Conservation (phyloP, 2,797 vertebrate species). For the Chaetophractus vellerosus region DNA sequence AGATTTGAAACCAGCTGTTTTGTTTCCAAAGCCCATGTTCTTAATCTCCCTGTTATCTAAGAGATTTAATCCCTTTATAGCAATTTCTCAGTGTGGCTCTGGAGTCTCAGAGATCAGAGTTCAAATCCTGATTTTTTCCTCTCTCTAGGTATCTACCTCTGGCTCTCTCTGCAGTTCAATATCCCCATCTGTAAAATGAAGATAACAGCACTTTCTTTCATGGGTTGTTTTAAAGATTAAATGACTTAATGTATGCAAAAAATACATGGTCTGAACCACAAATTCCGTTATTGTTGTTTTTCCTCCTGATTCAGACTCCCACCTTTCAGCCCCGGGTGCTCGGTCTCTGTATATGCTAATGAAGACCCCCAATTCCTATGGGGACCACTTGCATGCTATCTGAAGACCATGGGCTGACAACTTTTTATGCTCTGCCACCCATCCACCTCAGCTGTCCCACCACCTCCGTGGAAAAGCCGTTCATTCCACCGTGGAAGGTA, state of each 20-base stretch:
- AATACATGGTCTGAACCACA: neutral
- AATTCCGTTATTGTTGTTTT: neutral
- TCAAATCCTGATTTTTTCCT: neutral
- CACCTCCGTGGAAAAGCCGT: neutral
- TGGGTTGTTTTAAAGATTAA: neutral
- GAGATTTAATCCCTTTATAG: neutral
- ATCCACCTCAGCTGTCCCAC: neutral
- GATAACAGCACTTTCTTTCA: neutral
- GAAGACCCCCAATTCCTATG: no score
- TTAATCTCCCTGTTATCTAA: neutral
- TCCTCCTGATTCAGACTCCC: neutral
- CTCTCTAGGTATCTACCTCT: neutral
- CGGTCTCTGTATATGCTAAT: no score
- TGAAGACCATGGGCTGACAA: neutral
- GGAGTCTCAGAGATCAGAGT: neutral
- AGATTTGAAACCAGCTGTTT: slow-evolving; percentile 19
- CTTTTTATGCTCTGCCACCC: neutral
- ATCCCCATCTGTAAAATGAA: neutral
- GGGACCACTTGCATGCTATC: no score
- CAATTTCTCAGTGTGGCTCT: neutral
- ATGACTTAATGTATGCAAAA: neutral
- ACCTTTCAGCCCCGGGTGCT: no score
- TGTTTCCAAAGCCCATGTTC: neutral
- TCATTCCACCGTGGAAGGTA: neutral
- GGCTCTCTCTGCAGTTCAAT: neutral